A percentile compares a stretch with the other conserved stretches of the same genome.
Evolutionary conservation across 2,797 vertebrate genomes (phyloP).

Genomic region (Sebastes jordani): DNA sequence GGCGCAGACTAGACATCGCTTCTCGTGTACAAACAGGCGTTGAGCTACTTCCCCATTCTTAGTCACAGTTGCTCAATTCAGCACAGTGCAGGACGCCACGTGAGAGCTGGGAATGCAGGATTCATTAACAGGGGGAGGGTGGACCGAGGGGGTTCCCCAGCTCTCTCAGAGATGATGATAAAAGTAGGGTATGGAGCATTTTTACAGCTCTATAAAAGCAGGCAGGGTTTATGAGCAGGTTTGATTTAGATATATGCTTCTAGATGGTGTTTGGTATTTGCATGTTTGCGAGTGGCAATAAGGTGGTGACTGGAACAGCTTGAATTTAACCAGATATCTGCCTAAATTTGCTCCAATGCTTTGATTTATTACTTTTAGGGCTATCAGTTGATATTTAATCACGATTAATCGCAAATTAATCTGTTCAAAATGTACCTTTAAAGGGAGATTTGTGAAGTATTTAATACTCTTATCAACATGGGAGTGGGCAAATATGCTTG

Average conservation of each 20-base stretch:
- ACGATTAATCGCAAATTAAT: no score
- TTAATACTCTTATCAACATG: no score
- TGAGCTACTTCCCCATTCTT: conserved; percentile 80
- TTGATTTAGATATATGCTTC: not conserved
- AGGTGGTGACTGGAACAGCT: not conserved
- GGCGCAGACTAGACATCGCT: conserved; percentile 29
- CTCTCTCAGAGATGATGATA: conserved; percentile 53
- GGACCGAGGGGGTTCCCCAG: conserved; percentile 62
- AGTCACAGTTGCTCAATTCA: conserved; percentile 78
- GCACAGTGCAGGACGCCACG: conserved; percentile 65
- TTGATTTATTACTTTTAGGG: not conserved
- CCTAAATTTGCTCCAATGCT: not conserved
- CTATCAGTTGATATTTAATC: no score
- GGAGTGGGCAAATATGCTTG: not conserved
- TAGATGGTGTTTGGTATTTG: not conserved
- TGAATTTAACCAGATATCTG: not conserved
- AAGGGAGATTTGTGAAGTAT: no score
- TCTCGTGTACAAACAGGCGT: conserved; percentile 77
- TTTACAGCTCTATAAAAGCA: conserved; percentile 43
- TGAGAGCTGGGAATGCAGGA: conserved; percentile 77
- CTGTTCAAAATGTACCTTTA: no score
- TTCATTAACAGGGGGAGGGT: conserved; percentile 59
- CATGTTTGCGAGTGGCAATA: not conserved
- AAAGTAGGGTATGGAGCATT: conserved; percentile 45
- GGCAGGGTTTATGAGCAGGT: not conserved